Percentiles rank a stretch among this genome's conserved stretches.
Evolutionary conservation across 2,888 invertebrate genomes (phyloP).

Genomic region (Leptopilina syphax): DNA sequence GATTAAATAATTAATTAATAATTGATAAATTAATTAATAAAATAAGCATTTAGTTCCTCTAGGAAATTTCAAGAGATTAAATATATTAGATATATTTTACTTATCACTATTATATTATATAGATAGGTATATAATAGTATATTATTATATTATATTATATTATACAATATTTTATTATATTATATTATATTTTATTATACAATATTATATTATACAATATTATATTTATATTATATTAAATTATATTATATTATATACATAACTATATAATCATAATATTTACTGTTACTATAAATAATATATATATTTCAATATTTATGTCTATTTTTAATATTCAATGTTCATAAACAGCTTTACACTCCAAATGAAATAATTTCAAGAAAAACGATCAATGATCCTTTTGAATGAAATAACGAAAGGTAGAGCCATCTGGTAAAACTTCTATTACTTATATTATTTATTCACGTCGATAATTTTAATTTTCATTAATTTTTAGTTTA

Average conservation of each 20-base stretch:
- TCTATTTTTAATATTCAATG: constrained; percentile 4
- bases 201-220: no score
- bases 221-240: no score
- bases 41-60: no score
- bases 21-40: no score
- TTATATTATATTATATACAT: not conserved
- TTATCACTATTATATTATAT: not conserved
- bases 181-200: no score
- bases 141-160: no score
- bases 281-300: not conserved
- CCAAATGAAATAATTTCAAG: constrained; percentile 22
- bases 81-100: not conserved
- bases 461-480: not conserved
- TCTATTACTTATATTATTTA: not conserved
- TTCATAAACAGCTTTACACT: constrained; percentile 16
- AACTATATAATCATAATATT: not conserved
- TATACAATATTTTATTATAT: no score
- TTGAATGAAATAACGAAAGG: not conserved
- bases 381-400: constrained; percentile 19
- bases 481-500: not conserved
- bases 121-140: not conserved
- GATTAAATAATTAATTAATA: no score
- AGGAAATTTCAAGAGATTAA: no score
- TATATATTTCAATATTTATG: not conserved
- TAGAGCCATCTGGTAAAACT: not conserved